Base-by-base conservation (phyloP, 2,113 vertebrate species). In the Scytalopus superciliaris region DNA sequence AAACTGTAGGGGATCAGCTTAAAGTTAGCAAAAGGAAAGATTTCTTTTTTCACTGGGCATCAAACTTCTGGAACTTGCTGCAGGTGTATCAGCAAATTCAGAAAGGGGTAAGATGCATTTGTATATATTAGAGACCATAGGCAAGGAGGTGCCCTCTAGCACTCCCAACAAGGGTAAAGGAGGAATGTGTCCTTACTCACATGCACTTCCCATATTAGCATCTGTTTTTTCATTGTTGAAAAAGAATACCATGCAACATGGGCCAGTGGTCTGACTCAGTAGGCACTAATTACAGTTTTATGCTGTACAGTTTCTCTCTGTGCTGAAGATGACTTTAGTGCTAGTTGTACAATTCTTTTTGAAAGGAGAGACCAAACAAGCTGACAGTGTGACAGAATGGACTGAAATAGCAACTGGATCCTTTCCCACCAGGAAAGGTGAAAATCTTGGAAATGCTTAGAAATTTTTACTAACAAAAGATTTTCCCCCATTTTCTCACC, bases 321-420 rank as follows among this genome's bases (percentile, higher is more conserved):
- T 33, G 37, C 57, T 53, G 23, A 75, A 79, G 15, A 92, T 39
- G 14, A 76, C 89, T 81, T 84, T 19, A 45, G 28, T 33, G 53
- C n/a, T 87, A 24, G 40, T 25, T 84, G 47, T 81, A 72, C 1
- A 9, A 27, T 19, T 5, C 12, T 64, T 49, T 67, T 83, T 64
- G 60, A 15, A 78, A 86, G 39, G 39, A 3, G 4, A 87, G 42
- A 83, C 53, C 3, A 16, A 96, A 84, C 30, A 92, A 93, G 40
- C 60, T 91, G 75, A 56, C 28, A 67, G 18, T 10, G 2, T 4
- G 23, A 78, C 62, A 90, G 75, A 50, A 77, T 83, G 57, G 62
- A 76, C 49, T 80, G 70, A 83, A 95, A 93, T 76, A 91, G 70
- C 49, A 85, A n/a, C 57, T 76, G 85, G 82, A 93, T 80, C 40